Base-by-base conservation (phyloP, 2,888 invertebrate genomes). In the Monopis laevigella region DNA sequence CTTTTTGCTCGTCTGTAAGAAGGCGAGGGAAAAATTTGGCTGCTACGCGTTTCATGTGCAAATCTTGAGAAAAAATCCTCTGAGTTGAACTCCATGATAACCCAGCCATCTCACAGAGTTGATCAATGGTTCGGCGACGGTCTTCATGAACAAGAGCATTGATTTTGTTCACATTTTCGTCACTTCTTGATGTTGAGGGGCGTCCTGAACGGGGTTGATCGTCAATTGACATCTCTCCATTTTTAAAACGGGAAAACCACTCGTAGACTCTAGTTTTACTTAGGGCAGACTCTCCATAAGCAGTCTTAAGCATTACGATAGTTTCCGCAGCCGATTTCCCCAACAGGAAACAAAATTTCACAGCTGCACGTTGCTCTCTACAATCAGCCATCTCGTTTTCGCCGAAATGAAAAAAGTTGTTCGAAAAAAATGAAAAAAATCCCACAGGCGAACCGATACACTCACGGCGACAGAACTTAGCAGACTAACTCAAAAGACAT, bases 111-210 rank as follows among this genome's bases (percentile, higher is more conserved):
- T 34, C 18, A 34, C 34, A 34, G 34, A 34, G 34, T 34, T 34
- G 11, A 34, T 34, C 34, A 14, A 34, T 34, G 14, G 34, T 34
- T 34, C 18, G 18, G 34, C 34, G 34, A 34, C 7, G 34, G 18
- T 34, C 34, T 34, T 34, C 34, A 34, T 34, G 34, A 34, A 34
- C 34, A 34, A 34, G 13, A 18, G 34, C 34, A 34, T 34, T 14
- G 18, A 34, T 34, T 34, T 34, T 34, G 34, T 34, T 16, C 7
- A 34, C 34, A 10, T 34, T 34, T 34, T 34, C 34, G 18, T 16
- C 18, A 17, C 16, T n/a, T n/a, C n/a, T 34, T 34, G 34, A 34
- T n/a, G 34, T 34, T 34, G 34, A 34, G 34, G 34, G 34, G 34
- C 34, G 34, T 4, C 34, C 34, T 34, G 34, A 34, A 14, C 16